phyloP scores from a whole-genome alignment of 2,113 vertebrate species.

The Plecotus auritus region DNA sequence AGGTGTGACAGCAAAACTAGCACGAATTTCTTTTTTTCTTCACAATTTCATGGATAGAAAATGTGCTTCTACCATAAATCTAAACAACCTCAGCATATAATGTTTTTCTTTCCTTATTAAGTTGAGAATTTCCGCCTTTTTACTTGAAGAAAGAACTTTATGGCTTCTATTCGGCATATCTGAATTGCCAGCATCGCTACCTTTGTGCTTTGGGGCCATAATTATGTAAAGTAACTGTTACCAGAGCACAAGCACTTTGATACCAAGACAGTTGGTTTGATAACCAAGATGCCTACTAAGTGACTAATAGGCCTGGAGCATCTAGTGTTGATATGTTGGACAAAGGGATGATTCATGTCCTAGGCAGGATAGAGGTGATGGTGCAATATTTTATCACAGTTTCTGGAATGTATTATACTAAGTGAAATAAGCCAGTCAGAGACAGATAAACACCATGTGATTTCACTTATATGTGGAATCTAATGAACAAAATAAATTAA shows the following conservation, averaged over 20 bases:
- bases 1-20: background rate
- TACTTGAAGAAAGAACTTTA: background rate
- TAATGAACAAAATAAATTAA: background rate
- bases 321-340: background rate
- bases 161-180: background rate
- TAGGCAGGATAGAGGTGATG: background rate
- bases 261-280: background rate
- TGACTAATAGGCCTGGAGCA: background rate
- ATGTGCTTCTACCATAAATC: background rate
- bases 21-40: background rate
- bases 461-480: background rate
- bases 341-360: background rate
- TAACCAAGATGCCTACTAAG: background rate
- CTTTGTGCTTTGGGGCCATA: background rate
- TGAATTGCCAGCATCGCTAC: background rate
- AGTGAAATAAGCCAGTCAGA: background rate
- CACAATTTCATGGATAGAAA: background rate
- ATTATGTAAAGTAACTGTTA: background rate
- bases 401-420: background rate
- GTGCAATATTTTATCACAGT: background rate
- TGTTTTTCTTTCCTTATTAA: background rate
- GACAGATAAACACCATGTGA: background rate
- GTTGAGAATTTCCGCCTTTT: background rate
- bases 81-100: background rate
- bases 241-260: background rate